A percentile compares a stretch with the other conserved stretches of the same genome.
phyloP scores from a whole-genome alignment of 2,797 vertebrate genomes.

The Neopelma chrysocephalum region DNA sequence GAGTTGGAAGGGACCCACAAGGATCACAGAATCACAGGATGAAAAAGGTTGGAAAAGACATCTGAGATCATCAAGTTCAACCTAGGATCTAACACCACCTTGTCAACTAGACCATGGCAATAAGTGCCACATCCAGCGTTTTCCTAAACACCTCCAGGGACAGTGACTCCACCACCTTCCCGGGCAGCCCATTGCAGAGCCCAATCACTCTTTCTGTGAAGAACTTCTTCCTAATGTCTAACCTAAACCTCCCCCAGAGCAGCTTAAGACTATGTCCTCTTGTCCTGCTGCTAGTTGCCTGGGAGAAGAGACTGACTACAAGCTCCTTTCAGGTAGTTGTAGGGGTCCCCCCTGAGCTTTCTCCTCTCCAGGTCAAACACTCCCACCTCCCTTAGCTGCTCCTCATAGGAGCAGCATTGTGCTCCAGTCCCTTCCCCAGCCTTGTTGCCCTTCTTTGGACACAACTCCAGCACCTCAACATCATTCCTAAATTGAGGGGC shows the following conservation, averaged over 20 bases:
- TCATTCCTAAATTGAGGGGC: no score
- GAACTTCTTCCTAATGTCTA: not conserved
- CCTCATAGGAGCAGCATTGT: no score
- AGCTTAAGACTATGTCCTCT: not conserved
- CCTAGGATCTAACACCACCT: not conserved
- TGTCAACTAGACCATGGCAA: not conserved
- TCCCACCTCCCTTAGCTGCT: no score
- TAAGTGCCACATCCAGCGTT: not conserved
- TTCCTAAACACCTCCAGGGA: not conserved
- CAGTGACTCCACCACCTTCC: not conserved
- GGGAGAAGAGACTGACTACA: not conserved
- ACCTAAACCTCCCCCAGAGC: not conserved
- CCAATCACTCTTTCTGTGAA: not conserved
- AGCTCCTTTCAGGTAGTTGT: no score
- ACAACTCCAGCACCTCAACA: no score
- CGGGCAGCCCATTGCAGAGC: not conserved
- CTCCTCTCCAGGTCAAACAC: no score
- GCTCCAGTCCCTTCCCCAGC: no score
- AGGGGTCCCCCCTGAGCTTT: no score
- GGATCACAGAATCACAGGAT: not conserved
- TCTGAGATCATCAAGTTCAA: not conserved
- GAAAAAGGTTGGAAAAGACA: not conserved
- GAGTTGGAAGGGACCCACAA: not conserved
- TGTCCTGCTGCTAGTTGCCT: not conserved
- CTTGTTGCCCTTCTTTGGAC: no score